Evolutionary conservation across 2,113 vertebrate genomes (phyloP), one percentile per base, ranked within the genome.

Genomic region (Triplophysa tibetana): DNA sequence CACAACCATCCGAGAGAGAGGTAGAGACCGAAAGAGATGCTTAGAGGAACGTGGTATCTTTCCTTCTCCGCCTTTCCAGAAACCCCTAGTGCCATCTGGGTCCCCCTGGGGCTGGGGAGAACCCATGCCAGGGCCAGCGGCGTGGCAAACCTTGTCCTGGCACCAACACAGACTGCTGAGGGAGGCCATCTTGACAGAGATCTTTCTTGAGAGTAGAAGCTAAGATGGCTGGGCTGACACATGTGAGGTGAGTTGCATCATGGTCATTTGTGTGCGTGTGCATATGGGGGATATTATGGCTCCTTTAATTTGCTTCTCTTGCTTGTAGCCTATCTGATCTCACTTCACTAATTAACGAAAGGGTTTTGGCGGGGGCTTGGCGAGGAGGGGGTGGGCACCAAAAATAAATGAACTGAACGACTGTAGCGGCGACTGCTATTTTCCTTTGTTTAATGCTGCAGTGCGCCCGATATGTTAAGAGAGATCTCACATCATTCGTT

Each of bases 191-290:
- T 93, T 93, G 91, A 79, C 48, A 84, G 90, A 90, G 87, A 90
- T 81, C 88, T 83, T 85, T 81, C 89, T n/a, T n/a, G n/a, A n/a
- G n/a, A 65, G 74, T 79, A 78, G 89, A 84, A 88, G 85, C 88
- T 91, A 93, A 93, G 91, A 93, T 93, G 91, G 92, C 92, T 91
- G 92, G 88, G 85, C 91, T 92, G 90, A 89, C 90, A 91, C 83
- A 86, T 52, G 33, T 38, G 79, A 91, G 90, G 92, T 93, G 89
- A 91, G 91, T 84, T 85, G 88, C 91, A 89, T 90, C 88, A 86
- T 89, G 87, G 88, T 81, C 84, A 87, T 86, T 84, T 48, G 48
- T 64, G 61, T 29, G 68, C 21, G 62, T 77, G 75, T 62, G 62
- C 64, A 50, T 80, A 78, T 62, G 77, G 64, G 50, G 74, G 75